phyloP scores from a whole-genome alignment of 2,888 invertebrate species.

The Netelia virgata region DNA sequence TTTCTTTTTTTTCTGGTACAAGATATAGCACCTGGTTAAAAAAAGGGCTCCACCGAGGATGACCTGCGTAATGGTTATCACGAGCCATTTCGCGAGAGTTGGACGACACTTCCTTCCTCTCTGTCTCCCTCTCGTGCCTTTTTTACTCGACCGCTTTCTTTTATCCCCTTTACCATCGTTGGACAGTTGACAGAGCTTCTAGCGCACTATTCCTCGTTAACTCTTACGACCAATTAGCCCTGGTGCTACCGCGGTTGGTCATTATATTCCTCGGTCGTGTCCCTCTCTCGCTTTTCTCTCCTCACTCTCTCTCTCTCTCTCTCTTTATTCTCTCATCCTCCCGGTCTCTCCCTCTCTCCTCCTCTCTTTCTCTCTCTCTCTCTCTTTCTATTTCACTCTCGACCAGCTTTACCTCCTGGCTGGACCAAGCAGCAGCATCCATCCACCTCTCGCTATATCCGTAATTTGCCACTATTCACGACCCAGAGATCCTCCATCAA shows the following conservation, averaged over 20 bases:
- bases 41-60: conserved; percentile 40
- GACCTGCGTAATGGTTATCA: conserved; percentile 54
- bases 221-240: conserved; percentile 68
- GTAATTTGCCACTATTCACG: conserved; percentile 60
- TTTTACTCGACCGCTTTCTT: conserved; percentile 16
- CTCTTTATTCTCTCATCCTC: not conserved
- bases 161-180: conserved; percentile 5
- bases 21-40: not conserved
- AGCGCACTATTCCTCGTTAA: conserved; percentile 62
- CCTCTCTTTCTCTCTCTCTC: not conserved
- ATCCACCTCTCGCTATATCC: conserved; percentile 33
- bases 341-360: too few relatives aligned
- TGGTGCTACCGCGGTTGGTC: conserved; percentile 48
- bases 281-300: conserved; percentile 21
- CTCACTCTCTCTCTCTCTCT: conserved; percentile 18
- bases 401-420: conserved; percentile 31
- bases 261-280: conserved; percentile 55
- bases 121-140: conserved; percentile 10
- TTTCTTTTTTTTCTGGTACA: not conserved
- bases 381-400: not conserved
- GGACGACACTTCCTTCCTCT: conserved; percentile 25
- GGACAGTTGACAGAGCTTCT: conserved; percentile 52
- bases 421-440: conserved; percentile 7
- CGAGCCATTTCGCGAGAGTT: conserved; percentile 35
- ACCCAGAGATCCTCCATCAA: conserved; percentile 51